Conservation (phyloP, 1,140 invertebrate genomes). For the Drosophila bifasciata region DNA sequence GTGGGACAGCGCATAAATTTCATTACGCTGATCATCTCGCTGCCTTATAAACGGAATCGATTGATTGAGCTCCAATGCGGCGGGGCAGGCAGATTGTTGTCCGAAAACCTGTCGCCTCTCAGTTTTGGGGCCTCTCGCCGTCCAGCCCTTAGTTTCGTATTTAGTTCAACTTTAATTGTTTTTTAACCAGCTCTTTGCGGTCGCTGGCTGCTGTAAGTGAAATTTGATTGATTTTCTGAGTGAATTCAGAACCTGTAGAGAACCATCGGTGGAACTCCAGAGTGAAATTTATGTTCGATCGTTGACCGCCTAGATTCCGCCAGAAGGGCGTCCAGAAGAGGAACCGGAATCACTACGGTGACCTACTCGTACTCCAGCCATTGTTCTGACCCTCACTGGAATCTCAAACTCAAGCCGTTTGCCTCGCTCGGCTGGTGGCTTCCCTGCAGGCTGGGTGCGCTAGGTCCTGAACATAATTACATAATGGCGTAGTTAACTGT, state of each 20-base stretch:
- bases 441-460: slow-evolving; percentile 22
- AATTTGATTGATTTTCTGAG: slow-evolving; percentile 76
- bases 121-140: background rate
- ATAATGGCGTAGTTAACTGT: slow-evolving; percentile 81
- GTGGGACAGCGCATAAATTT: slow-evolving; percentile 64
- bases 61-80: slow-evolving; percentile 42
- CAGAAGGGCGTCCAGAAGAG: too few species aligned
- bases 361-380: slow-evolving; percentile 35
- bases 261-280: background rate
- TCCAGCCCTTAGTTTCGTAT: slow-evolving; percentile 26
- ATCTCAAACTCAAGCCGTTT: slow-evolving; percentile 49
- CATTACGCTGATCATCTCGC: slow-evolving; percentile 75
- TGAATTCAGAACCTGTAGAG: slow-evolving; percentile 1
- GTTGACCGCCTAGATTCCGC: slow-evolving; percentile 26
- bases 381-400: slow-evolving; percentile 45
- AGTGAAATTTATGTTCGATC: slow-evolving; percentile 31
- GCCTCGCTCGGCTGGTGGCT: slow-evolving; percentile 63
- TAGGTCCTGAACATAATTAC: slow-evolving; percentile 73
- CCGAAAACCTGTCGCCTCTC: slow-evolving; percentile 59
- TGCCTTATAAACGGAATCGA: slow-evolving; percentile 51
- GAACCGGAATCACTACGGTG: slow-evolving; percentile 24
- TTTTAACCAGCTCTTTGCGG: slow-evolving; percentile 64
- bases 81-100: slow-evolving; percentile 7
- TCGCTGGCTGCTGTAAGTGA: slow-evolving; percentile 52
- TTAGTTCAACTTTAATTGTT: slow-evolving; percentile 82